Percentiles rank a stretch among this genome's conserved stretches.
Evolutionary conservation across 2,888 invertebrate genomes (phyloP).

Genomic region (Patella ulyssiponensis): DNA sequence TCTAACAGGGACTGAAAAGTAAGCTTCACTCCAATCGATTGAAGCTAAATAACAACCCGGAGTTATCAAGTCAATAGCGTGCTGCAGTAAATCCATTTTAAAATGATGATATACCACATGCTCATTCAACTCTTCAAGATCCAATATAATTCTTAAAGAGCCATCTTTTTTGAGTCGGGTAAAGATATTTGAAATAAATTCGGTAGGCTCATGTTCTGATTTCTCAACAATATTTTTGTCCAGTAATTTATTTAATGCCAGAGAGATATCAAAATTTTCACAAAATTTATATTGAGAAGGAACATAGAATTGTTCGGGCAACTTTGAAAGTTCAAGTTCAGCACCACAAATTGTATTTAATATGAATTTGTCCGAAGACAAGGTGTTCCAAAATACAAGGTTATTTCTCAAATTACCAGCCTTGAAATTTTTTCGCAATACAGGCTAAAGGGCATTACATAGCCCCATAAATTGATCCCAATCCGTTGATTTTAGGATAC

Average conservation of each 20-base stretch:
- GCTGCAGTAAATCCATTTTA: not conserved
- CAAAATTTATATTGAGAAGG: not conserved
- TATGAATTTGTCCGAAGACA: slow-evolving; percentile 3
- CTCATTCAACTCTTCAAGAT: not conserved
- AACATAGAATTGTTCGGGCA: not conserved
- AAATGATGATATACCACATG: slow-evolving; percentile 3
- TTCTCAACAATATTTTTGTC: not conserved
- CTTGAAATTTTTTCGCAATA: slow-evolving; percentile 3
- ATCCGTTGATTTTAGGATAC: not conserved
- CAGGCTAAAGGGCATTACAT: not conserved
- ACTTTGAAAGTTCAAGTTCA: not conserved
- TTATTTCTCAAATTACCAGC: slow-evolving; percentile 3
- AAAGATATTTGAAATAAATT: not conserved
- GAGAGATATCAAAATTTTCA: not conserved
- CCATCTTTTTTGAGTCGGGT: slow-evolving; percentile 3
- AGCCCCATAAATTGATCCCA: not conserved
- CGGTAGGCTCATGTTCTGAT: not conserved
- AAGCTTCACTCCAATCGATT: slow-evolving; percentile 25
- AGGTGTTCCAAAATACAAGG: not conserved
- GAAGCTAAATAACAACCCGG: slow-evolving; percentile 18
- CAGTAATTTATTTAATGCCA: not conserved
- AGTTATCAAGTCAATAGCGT: not conserved
- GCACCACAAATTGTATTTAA: slow-evolving; percentile 1
- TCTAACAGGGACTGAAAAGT: slow-evolving; percentile 24
- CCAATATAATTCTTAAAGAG: not conserved